Evolutionary conservation across 2,888 invertebrate genomes (phyloP).

Genomic region (Acholoe squamosa): DNA sequence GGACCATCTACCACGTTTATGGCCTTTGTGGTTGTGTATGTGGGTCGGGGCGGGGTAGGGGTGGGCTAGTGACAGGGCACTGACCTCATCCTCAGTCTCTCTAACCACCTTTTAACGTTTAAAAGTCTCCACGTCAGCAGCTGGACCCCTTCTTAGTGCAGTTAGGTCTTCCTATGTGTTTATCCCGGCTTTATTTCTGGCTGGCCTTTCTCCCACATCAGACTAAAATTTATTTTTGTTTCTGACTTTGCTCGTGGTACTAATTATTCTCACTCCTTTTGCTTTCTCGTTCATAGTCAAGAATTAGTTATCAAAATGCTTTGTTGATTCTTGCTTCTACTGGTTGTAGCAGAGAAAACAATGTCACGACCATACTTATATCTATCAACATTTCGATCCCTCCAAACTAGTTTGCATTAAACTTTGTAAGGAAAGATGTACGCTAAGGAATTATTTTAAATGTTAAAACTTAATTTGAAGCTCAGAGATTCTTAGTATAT

Average conservation of each 20-base stretch:
- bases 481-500: neutral
- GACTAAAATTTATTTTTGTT: neutral
- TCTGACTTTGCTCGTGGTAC: neutral
- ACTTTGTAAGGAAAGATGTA: no score
- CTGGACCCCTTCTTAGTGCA: neutral
- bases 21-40: neutral
- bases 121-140: neutral
- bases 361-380: no score
- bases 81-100: neutral
- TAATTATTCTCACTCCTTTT: slow-evolving; percentile 2
- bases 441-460: no score
- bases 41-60: no score
- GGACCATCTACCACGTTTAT: neutral
- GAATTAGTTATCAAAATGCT: neutral
- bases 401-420: no score
- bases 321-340: neutral
- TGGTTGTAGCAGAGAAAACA: neutral
- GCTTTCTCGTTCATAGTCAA: slow-evolving; percentile 1
- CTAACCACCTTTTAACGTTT: neutral
- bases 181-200: neutral
- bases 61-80: neutral
- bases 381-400: no score
- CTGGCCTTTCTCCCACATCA: neutral
- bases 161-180: neutral
- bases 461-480: no score